phyloP scores from a whole-genome alignment of 2,797 vertebrate genomes.

The Anabacerthia variegaticeps region DNA sequence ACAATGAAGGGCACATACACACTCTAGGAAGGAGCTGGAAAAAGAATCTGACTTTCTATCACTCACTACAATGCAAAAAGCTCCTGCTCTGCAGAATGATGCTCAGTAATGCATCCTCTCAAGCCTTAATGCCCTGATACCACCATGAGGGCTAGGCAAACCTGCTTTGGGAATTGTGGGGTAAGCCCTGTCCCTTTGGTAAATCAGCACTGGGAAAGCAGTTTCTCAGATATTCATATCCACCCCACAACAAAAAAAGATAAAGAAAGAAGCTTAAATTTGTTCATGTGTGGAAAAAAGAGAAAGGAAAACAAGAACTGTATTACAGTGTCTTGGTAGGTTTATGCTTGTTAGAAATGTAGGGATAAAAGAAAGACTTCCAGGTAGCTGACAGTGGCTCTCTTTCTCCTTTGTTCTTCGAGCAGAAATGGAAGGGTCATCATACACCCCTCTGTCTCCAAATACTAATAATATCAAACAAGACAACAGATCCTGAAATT shows the following conservation, averaged over 20 bases:
- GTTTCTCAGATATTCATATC: neutral
- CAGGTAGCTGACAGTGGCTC: neutral
- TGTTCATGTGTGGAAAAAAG: neutral
- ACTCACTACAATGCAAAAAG: neutral
- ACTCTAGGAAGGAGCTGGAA: neutral
- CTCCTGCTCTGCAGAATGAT: fast-evolving
- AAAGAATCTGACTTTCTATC: neutral
- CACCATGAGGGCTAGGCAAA: neutral
- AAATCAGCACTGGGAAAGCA: neutral
- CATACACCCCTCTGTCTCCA: neutral
- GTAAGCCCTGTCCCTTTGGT: neutral
- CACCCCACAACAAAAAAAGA: neutral
- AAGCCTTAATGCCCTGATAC: neutral
- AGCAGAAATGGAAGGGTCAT: neutral
- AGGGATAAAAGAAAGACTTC: neutral
- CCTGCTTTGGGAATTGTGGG: neutral
- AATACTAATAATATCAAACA: neutral
- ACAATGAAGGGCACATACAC: neutral
- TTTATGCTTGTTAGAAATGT: neutral
- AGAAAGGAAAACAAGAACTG: neutral
- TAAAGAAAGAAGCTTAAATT: neutral
- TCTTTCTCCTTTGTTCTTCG: neutral
- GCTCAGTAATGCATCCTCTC: neutral
- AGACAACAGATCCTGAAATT: neutral
- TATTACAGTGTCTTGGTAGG: neutral